Evolutionary conservation across 2,888 invertebrate species (phyloP).

Genomic region (Synanthedon andrenaeformis): DNA sequence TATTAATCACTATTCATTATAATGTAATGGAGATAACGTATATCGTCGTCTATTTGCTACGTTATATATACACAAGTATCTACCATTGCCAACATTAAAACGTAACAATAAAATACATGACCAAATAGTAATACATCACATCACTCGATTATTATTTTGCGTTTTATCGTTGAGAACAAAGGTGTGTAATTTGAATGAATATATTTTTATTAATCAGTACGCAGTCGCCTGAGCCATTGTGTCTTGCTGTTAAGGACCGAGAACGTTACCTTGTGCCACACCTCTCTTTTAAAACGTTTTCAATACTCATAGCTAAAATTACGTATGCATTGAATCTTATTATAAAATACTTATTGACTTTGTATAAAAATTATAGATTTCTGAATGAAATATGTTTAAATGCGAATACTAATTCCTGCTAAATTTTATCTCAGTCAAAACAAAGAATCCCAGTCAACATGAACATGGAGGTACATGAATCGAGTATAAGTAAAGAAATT

Average conservation of each 20-base stretch:
- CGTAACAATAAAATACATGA: conserved; percentile 23
- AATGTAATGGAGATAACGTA: conserved; percentile 59
- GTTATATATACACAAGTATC: conserved; percentile 47
- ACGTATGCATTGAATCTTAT: conserved; percentile 5
- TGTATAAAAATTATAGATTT: too few species aligned
- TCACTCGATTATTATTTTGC: not conserved
- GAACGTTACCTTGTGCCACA: too few species aligned
- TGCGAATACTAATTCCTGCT: too few species aligned
- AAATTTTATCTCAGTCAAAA: too few species aligned
- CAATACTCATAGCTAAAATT: not conserved
- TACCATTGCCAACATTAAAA: conserved; percentile 41
- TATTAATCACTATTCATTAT: conserved; percentile 56
- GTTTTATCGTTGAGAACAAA: not conserved
- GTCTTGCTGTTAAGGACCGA: too few species aligned
- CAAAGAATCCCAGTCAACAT: too few species aligned
- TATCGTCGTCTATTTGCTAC: conserved; percentile 55
- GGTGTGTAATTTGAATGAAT: not conserved
- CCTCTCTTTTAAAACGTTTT: too few species aligned
- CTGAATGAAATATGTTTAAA: too few species aligned
- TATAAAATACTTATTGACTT: conserved; percentile 1
- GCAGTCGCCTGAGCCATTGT: too few species aligned
- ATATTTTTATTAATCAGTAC: too few species aligned
- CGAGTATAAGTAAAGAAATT: too few species aligned
- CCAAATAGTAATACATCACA: conserved; percentile 14
- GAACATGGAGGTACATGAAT: too few species aligned